phyloP scores from a whole-genome alignment of 92 coral and sea anemone genomes.

The Scolanthus callimorphus region DNA sequence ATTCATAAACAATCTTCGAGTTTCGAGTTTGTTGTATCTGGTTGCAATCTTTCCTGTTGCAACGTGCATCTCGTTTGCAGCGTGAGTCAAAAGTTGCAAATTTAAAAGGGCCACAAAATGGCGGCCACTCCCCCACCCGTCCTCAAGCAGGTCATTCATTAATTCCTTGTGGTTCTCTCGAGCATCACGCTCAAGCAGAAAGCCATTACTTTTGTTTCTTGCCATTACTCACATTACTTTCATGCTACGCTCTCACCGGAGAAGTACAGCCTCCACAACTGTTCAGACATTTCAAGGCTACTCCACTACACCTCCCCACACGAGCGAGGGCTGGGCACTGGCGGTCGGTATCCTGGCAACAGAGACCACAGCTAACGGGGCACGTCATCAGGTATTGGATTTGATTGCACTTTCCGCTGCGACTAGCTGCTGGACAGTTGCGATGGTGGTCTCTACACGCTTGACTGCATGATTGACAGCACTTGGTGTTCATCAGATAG shows the following conservation, averaged over 20 bases:
- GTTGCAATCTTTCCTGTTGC: too few species aligned
- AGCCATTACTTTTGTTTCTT: too few species aligned
- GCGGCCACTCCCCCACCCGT: too few species aligned
- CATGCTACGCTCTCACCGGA: neutral
- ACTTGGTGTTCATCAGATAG: neutral
- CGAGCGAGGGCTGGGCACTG: neutral
- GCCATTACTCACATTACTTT: too few species aligned
- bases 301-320: neutral
- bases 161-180: too few species aligned
- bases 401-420: neutral
- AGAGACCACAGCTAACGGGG: constrained; percentile 6
- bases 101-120: too few species aligned
- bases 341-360: constrained; percentile 3
- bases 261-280: constrained; percentile 10
- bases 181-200: too few species aligned
- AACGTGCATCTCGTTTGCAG: too few species aligned
- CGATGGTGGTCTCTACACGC: constrained; percentile 5
- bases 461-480: constrained; percentile 1
- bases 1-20: too few species aligned
- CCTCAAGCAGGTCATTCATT: too few species aligned
- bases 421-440: neutral
- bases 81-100: neutral
- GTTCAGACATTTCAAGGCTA: neutral
- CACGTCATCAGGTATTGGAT: neutral
- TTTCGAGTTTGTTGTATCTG: too few species aligned